Evolutionary conservation across 2,797 vertebrate genomes (phyloP).

Genomic region (Sciurus vulgaris): DNA sequence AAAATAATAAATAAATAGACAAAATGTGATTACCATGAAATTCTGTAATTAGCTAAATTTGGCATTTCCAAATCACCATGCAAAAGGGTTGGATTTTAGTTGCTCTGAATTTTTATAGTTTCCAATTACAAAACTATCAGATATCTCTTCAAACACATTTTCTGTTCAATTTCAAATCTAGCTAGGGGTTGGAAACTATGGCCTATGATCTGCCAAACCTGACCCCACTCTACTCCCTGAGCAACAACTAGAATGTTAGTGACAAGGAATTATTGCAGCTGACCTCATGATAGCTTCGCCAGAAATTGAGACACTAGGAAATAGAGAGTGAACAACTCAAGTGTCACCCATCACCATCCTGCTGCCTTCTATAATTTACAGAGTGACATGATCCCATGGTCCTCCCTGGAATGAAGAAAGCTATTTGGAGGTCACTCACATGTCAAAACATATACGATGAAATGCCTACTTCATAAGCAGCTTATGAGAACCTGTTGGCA

Average conservation of each 20-base stretch:
- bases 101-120: conserved; percentile 54
- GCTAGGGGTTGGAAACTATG: conserved; percentile 46
- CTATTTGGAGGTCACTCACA: too few species aligned
- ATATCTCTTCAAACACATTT: conserved; percentile 47
- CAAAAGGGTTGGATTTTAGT: neutral
- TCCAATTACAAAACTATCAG: conserved; percentile 43
- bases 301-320: neutral
- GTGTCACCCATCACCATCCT: neutral
- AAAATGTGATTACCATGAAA: neutral
- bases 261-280: neutral
- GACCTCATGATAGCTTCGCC: neutral
- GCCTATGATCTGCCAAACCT: conserved; percentile 28
- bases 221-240: conserved; percentile 26
- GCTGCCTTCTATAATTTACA: neutral
- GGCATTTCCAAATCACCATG: conserved; percentile 47
- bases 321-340: neutral
- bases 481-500: neutral
- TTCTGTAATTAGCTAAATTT: conserved; percentile 39
- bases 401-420: neutral
- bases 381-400: neutral
- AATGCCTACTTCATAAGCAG: neutral
- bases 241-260: neutral
- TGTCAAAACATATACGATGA: neutral
- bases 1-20: too few species aligned
- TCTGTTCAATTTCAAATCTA: conserved; percentile 32